Percentiles rank a stretch among this genome's conserved stretches.
Evolutionary conservation across 1,140 invertebrate genomes (phyloP).

Genomic region (Euborellia annulipes): DNA sequence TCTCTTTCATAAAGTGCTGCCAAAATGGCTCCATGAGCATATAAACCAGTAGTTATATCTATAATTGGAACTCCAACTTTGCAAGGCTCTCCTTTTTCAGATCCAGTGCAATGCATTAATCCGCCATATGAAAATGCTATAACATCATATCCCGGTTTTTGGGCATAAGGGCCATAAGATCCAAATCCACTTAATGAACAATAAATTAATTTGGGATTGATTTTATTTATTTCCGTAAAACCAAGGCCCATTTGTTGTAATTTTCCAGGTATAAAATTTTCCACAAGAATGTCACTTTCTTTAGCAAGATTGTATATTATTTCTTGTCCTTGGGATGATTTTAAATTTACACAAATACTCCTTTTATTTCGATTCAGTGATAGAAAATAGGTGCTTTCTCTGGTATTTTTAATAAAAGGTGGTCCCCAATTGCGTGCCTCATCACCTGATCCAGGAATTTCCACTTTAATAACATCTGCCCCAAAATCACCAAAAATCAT

Average conservation of each 20-base stretch:
- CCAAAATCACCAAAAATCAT: conserved; percentile 90
- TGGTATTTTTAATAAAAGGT: conserved; percentile 49
- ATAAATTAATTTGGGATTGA: conserved; percentile 75
- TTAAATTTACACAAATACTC: conserved; percentile 79
- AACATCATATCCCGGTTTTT: conserved; percentile 85
- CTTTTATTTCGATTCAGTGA: conserved; percentile 91
- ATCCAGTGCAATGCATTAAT: conserved; percentile 76
- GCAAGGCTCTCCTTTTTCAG: conserved; percentile 64
- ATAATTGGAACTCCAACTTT: conserved; percentile 89
- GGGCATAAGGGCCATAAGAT: conserved; percentile 63
- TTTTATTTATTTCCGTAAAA: conserved; percentile 51
- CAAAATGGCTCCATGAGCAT: conserved; percentile 89
- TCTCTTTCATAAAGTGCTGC: conserved; percentile 67
- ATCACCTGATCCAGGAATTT: conserved; percentile 65
- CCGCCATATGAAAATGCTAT: conserved; percentile 87
- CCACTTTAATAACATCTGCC: conserved; percentile 86
- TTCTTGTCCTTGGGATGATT: conserved; percentile 46
- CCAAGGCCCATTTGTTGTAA: conserved; percentile 60
- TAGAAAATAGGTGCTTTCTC: conserved; percentile 66
- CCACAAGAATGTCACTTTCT: conserved; percentile 75
- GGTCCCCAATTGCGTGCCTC: conserved; percentile 87
- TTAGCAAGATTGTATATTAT: conserved; percentile 56
- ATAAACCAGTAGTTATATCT: conserved; percentile 82
- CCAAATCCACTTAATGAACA: conserved; percentile 92
- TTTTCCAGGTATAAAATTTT: conserved; percentile 91